These are phyloP conservation scores for Rhadinocentrus ornatus DNA, from an alignment of 2,797 vertebrate species.

Conservation along the genomic window DNA sequence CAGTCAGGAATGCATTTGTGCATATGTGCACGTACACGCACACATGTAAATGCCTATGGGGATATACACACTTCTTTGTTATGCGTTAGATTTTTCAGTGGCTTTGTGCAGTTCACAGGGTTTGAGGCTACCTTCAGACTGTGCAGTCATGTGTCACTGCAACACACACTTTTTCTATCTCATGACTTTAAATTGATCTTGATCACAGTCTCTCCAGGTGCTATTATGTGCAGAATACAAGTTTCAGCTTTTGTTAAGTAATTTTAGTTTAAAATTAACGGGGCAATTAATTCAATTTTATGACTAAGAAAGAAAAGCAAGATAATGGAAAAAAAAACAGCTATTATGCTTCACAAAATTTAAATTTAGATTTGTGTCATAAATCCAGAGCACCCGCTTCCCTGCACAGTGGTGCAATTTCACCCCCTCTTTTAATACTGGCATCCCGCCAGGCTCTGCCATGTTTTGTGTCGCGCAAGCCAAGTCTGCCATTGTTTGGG, in stretches of 20 bases:
- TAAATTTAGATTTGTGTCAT: neutral
- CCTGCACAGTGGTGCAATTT: neutral
- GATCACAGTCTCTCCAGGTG: neutral
- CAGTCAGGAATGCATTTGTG: slow-evolving; percentile 46
- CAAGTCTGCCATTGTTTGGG: slow-evolving; percentile 9
- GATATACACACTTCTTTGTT: slow-evolving; percentile 9
- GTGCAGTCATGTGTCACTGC: neutral
- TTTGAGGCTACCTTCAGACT: slow-evolving; percentile 18
- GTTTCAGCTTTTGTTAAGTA: neutral
- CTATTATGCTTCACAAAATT: neutral
- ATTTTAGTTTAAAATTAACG: neutral
- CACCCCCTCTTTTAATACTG: neutral
- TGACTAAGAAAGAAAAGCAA: neutral
- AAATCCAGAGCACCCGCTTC: slow-evolving; percentile 1
- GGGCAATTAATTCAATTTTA: neutral
- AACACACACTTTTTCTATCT: neutral
- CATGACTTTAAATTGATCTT: slow-evolving; percentile 1
- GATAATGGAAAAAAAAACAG: neutral
- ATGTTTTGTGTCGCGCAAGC: slow-evolving; percentile 6
- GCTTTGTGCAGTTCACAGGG: slow-evolving; percentile 17
- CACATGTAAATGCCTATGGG: slow-evolving; percentile 1
- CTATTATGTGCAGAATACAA: neutral
- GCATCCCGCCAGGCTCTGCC: slow-evolving; percentile 8
- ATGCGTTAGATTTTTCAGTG: slow-evolving; percentile 15
- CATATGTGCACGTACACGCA: neutral